phyloP scores from a whole-genome alignment of 2,113 vertebrate species.

The Lamprotornis superbus region DNA sequence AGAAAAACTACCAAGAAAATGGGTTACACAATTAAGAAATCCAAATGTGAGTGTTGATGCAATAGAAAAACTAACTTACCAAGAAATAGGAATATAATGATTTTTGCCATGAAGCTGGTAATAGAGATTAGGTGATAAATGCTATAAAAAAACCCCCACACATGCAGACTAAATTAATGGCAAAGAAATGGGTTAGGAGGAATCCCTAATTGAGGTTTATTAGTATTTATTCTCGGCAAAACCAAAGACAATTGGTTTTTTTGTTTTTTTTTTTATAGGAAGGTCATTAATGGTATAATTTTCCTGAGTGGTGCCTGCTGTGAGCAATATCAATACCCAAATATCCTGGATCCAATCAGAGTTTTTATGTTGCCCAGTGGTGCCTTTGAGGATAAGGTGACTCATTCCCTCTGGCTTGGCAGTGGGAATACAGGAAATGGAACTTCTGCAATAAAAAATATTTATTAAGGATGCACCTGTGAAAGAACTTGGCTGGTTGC shows the following conservation, averaged over 20 bases:
- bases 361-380: neutral
- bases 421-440: neutral
- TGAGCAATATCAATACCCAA: neutral
- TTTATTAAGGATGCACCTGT: neutral
- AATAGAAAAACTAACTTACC: neutral
- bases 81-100: neutral
- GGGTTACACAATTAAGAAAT: neutral
- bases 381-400: neutral
- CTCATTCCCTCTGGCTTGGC: neutral
- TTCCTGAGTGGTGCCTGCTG: neutral
- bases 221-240: constrained; percentile 17
- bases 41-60: neutral
- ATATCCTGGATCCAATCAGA: neutral
- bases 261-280: neutral
- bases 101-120: neutral
- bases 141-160: neutral
- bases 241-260: neutral
- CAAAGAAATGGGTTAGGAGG: neutral
- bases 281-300: constrained; percentile 8
- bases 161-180: neutral
- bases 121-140: neutral
- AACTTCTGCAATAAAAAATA: neutral
- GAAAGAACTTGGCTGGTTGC: neutral
- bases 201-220: neutral
- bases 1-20: neutral